A percentile compares a stretch with the other conserved stretches of the same genome.
Evolutionary conservation across 2,797 vertebrate genomes (phyloP).

Genomic region (Adrianichthys oophorus): DNA sequence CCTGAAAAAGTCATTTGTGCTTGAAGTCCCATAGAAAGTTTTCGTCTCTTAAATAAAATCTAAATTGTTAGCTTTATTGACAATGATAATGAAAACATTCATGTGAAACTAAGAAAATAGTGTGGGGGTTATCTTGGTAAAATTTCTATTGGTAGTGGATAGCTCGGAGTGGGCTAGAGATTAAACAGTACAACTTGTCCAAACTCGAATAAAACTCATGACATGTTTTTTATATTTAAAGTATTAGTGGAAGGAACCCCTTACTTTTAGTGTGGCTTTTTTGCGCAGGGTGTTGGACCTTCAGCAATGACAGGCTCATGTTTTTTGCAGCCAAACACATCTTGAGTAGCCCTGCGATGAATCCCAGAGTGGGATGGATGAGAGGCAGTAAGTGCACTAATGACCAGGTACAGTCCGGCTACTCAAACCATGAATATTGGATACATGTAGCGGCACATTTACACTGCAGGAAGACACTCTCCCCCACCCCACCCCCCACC

Average conservation of each 20-base stretch:
- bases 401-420: constrained; percentile 62
- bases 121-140: too few relatives aligned
- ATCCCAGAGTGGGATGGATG: constrained; percentile 49
- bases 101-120: too few relatives aligned
- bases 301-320: constrained; percentile 60
- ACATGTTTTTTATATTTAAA: constrained; percentile 10
- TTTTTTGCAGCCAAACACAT: constrained; percentile 70
- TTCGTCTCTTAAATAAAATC: too few relatives aligned
- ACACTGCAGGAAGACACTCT: constrained; percentile 8
- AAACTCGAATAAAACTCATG: neutral
- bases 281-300: constrained; percentile 14
- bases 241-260: neutral
- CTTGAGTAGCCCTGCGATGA: constrained; percentile 59
- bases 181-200: neutral
- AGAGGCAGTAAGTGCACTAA: constrained; percentile 72
- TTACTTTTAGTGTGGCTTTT: neutral
- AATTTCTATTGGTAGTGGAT: too few relatives aligned
- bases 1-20: too few relatives aligned
- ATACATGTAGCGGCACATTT: constrained; percentile 56
- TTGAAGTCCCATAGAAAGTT: too few relatives aligned
- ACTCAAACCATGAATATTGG: constrained; percentile 74
- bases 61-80: too few relatives aligned
- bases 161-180: too few relatives aligned
- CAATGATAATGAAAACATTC: too few relatives aligned
- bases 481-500: neutral